phyloP scores from a whole-genome alignment of 2,113 vertebrate species.

The Tenrec ecaudatus region DNA sequence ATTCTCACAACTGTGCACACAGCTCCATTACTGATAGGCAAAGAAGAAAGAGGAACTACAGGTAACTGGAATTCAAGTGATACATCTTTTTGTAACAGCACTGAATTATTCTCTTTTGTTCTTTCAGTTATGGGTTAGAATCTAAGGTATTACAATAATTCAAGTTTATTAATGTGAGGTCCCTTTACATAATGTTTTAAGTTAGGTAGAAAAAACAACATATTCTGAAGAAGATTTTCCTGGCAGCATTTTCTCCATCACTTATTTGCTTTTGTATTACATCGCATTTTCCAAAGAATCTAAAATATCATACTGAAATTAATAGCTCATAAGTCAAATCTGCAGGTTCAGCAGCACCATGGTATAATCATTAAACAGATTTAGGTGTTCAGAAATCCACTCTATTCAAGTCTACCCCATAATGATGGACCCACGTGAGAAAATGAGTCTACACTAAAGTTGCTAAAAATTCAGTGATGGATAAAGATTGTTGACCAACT shows the following conservation, averaged over 20 bases:
- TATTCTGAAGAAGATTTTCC: background rate
- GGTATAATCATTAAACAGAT: background rate
- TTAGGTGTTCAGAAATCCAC: background rate
- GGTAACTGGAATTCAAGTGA: background rate
- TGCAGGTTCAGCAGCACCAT: background rate
- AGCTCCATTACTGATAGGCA: background rate
- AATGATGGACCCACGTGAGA: background rate
- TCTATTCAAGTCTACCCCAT: background rate
- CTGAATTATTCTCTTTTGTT: background rate
- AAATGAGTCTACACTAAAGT: background rate
- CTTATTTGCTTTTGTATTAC: slow-evolving; percentile 12
- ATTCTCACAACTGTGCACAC: background rate
- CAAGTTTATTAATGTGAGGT: background rate
- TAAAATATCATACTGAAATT: background rate
- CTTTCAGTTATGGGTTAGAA: background rate
- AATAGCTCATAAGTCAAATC: background rate
- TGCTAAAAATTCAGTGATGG: background rate
- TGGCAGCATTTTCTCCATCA: background rate
- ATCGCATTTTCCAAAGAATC: background rate
- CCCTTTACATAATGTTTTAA: background rate
- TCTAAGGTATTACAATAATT: background rate
- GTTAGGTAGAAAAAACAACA: background rate
- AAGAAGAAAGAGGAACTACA: background rate
- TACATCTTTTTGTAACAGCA: background rate
- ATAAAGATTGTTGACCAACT: background rate